A percentile compares a stretch with the other conserved stretches of the same genome.
These are phyloP conservation scores for Heterocephalus glaber DNA, from an alignment of 2,113 vertebrate genomes.

Conservation along the genomic window DNA sequence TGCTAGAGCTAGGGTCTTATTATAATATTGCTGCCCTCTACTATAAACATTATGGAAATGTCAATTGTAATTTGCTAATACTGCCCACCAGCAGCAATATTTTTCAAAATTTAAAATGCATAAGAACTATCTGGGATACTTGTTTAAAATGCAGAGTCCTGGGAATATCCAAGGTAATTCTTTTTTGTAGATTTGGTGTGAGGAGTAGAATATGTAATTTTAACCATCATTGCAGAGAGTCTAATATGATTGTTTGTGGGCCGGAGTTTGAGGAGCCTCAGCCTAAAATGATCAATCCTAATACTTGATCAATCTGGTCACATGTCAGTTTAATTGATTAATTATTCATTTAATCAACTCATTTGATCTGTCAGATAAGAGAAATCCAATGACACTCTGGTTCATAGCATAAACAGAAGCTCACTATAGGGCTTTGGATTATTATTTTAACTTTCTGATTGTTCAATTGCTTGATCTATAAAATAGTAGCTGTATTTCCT, in stretches of 20 bases:
- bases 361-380: slow-evolving; percentile 27
- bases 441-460: slow-evolving; percentile 51
- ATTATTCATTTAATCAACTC: slow-evolving; percentile 42
- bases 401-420: slow-evolving; percentile 40
- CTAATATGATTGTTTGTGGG: neutral
- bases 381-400: neutral
- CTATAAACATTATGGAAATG: neutral
- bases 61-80: neutral
- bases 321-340: slow-evolving; percentile 29
- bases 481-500: slow-evolving; percentile 56
- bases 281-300: neutral
- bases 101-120: neutral
- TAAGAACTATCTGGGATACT: neutral
- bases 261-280: slow-evolving; percentile 1
- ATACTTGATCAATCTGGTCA: slow-evolving; percentile 3
- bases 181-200: neutral
- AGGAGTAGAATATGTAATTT: neutral
- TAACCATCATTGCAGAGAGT: neutral
- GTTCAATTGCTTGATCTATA: slow-evolving; percentile 40
- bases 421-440: neutral
- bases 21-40: neutral
- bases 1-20: neutral
- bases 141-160: neutral
- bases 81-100: neutral
- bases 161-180: neutral